A percentile compares a stretch with the other conserved stretches of the same genome.
Conservation (phyloP, 2,797 vertebrate genomes). For the Vultur gryphus region DNA sequence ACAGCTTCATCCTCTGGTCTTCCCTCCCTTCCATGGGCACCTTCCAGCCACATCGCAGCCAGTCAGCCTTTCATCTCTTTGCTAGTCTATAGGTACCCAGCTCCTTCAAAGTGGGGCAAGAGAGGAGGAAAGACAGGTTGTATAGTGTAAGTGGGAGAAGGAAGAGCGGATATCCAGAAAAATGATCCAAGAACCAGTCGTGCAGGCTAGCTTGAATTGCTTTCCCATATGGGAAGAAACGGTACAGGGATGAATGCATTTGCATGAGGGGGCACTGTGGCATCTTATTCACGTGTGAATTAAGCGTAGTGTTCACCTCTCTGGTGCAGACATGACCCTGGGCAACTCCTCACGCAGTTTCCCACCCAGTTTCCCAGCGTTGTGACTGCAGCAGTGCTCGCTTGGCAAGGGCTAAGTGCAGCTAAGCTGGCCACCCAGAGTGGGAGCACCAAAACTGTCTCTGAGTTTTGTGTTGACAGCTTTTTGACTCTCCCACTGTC, state of each 20-base stretch:
- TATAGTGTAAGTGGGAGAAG: rapidly evolving
- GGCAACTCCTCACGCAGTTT: neutral
- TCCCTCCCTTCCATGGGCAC: neutral
- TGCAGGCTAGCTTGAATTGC: neutral
- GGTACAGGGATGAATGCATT: neutral
- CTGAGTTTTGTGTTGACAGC: neutral
- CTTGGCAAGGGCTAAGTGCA: neutral
- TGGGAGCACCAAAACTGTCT: neutral
- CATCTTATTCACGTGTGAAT: neutral
- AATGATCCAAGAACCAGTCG: neutral
- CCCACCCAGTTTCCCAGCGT: neutral
- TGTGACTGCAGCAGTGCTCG: neutral
- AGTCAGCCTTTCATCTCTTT: neutral
- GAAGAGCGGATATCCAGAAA: neutral
- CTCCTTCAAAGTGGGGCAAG: neutral
- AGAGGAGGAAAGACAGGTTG: neutral
- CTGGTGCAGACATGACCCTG: neutral
- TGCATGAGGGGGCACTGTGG: neutral
- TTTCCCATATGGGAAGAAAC: neutral
- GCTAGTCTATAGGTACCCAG: neutral
- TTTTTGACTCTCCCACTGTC: neutral
- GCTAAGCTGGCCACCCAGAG: neutral
- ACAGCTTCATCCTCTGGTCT: neutral
- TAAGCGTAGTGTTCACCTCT: rapidly evolving
- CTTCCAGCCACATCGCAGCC: neutral